Base-by-base conservation (phyloP, 2,888 invertebrate genomes). In the Orchesella flavescens region DNA sequence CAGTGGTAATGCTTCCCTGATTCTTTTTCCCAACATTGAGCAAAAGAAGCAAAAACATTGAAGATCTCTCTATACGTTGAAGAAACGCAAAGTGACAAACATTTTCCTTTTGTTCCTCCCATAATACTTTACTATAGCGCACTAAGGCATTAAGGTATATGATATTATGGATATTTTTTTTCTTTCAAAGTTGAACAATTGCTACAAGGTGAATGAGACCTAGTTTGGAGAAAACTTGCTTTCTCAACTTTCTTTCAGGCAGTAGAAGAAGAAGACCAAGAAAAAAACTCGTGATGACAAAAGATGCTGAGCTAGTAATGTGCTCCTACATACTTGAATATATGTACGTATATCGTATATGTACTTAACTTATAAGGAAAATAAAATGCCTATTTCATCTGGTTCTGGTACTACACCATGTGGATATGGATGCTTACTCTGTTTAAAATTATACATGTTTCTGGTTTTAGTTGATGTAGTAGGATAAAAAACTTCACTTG, bases 181-280 rank as follows among this genome's bases (percentile, higher is more conserved):
- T 10, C 53, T 53, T 53, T 34, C 43, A 77, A 78, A 63, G 59
- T 71, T 79, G 46, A 44, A 68, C 72, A 79, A 80, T 73, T 73
- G 73, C 65, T 46, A 24, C 21, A 49, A 77, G 23, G 78, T 71
- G 23, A 53, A 44, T 34, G 63, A 17, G 44, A 59, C 72, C 63
- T 21, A 63, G 59, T 63, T 65, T 72, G 53, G 71, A 53, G 61
- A 63, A 78, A 79, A 79, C 53, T 59, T 68, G 65, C 65, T 74
- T 80, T 80, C 80, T 80, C 65, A 72, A 80, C 80, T 80, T 80
- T 80, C 73, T 80, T 68, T 34, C 23, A 57, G 23, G 23, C 34
- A 61, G n/a, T 57, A 57, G 19, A 21, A 75, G 21, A 46, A 34
- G 44, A 49, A 44, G 49, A 21, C 23, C 44, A 77, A 10, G 59